Evolutionary conservation across 2,113 vertebrate genomes (phyloP).

Genomic region (Camelus dromedarius): DNA sequence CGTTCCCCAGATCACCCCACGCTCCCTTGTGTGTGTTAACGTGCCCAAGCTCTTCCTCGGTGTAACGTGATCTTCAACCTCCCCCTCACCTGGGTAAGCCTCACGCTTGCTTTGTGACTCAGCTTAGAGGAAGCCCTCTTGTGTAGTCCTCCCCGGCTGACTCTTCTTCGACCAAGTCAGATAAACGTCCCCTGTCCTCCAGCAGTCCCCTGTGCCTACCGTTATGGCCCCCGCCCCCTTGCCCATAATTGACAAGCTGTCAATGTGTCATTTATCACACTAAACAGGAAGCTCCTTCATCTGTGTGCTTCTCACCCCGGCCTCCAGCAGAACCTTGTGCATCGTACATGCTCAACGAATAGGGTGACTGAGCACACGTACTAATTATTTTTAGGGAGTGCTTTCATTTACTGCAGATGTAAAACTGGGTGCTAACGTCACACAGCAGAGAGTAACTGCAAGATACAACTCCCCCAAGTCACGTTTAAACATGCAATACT

Average conservation of each 20-base stretch:
- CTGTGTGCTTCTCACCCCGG: not conserved
- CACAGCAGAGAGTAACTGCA: not conserved
- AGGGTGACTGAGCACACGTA: accelerated
- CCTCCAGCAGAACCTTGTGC: not conserved
- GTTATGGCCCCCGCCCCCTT: accelerated
- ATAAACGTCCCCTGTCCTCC: too few species aligned
- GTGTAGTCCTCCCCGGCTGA: not conserved
- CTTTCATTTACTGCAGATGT: too few species aligned
- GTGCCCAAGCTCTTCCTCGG: too few species aligned
- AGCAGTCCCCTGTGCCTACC: not conserved
- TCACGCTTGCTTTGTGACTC: not conserved
- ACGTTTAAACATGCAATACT: not conserved
- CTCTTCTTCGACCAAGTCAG: not conserved
- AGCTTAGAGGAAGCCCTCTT: not conserved
- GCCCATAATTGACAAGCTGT: not conserved
- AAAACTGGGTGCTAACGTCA: not conserved
- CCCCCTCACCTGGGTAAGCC: not conserved
- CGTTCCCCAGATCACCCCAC: accelerated
- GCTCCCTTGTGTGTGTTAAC: accelerated
- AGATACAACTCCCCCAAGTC: not conserved
- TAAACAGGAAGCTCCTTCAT: not conserved
- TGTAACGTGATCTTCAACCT: not conserved
- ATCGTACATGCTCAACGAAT: accelerated
- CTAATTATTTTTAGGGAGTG: too few species aligned
- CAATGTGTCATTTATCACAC: accelerated